These are phyloP conservation scores for Crocuta crocuta DNA, from an alignment of 2,113 vertebrate genomes.

Conservation along the genomic window DNA sequence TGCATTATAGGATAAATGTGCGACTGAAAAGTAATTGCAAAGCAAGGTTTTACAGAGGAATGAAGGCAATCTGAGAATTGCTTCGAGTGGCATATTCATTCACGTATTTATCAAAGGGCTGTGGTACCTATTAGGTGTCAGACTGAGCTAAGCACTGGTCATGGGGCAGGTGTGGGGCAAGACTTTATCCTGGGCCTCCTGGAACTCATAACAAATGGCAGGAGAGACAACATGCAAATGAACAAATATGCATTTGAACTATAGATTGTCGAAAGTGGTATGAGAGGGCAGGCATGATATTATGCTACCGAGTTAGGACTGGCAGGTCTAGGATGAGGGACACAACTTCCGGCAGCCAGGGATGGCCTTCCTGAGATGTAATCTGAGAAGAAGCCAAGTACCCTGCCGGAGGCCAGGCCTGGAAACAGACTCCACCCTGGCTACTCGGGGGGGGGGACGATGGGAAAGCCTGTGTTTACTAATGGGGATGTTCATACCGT, in stretches of 20 bases:
- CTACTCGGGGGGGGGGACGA: background rate
- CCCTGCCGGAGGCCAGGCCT: background rate
- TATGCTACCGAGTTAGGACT: background rate
- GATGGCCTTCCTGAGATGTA: background rate
- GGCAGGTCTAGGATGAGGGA: background rate
- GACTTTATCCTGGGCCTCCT: background rate
- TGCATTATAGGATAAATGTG: background rate
- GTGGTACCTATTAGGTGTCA: background rate
- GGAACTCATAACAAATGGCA: background rate
- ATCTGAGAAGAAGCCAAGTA: background rate
- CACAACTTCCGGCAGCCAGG: background rate
- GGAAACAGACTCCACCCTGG: background rate
- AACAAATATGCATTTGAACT: background rate
- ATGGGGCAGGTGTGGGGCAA: background rate
- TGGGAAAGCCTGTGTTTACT: background rate
- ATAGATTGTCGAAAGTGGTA: background rate
- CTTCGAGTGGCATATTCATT: background rate
- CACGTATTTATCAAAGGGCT: background rate
- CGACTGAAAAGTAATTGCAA: background rate
- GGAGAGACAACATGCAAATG: background rate
- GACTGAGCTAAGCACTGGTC: background rate
- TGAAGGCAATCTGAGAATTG: background rate
- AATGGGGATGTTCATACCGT: background rate
- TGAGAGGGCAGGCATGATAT: background rate
- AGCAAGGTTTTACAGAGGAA: background rate